phyloP scores from a whole-genome alignment of 1,140 invertebrate genomes.

The Solenopsis fugax region DNA sequence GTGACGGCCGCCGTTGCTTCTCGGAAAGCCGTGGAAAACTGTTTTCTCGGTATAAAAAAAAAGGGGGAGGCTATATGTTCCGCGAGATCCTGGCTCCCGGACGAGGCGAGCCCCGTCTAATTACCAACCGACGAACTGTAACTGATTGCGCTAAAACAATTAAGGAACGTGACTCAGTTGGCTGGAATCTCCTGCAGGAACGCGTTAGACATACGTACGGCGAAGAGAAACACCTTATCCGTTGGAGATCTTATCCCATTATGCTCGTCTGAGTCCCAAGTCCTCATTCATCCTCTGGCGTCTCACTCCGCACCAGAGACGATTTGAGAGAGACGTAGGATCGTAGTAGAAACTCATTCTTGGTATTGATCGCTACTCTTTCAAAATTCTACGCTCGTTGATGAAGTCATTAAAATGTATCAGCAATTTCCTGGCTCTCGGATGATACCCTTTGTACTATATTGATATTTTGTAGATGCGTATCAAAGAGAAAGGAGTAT shows the following conservation, averaged over 20 bases:
- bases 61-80: background rate
- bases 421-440: conserved; percentile 39
- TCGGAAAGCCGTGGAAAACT: conserved; percentile 3
- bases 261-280: conserved; percentile 47
- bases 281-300: conserved; percentile 7
- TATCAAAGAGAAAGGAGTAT: background rate
- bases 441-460: conserved; percentile 13
- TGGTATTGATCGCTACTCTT: conserved; percentile 17
- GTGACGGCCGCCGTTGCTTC: conserved; percentile 54
- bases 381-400: conserved; percentile 37
- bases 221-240: conserved; percentile 56
- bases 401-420: conserved; percentile 57
- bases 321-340: conserved; percentile 22
- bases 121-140: conserved; percentile 71
- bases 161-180: conserved; percentile 72
- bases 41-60: conserved; percentile 46
- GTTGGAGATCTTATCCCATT: conserved; percentile 64
- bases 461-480: conserved; percentile 28
- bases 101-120: conserved; percentile 30
- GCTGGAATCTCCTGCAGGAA: conserved; percentile 46
- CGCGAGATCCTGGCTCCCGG: background rate
- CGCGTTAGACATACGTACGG: conserved; percentile 36
- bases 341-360: conserved; percentile 17
- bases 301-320: conserved; percentile 17
- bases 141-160: conserved; percentile 72